Evolutionary conservation across 2,888 invertebrate species (phyloP).

Genomic region (Metallyticus violacea): DNA sequence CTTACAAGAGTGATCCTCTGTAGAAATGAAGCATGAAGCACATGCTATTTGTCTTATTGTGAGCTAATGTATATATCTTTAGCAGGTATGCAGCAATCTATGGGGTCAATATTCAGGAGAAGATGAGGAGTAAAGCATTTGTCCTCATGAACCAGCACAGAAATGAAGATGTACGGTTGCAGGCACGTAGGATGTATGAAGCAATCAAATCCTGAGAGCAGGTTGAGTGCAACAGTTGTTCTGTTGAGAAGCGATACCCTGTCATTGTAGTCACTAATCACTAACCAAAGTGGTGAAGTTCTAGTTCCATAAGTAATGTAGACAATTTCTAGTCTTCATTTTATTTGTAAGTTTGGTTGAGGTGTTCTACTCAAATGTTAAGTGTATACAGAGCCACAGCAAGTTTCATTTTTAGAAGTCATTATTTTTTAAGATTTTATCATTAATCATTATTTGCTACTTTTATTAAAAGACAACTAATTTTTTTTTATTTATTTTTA

Average conservation of each 20-base stretch:
- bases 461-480: background rate
- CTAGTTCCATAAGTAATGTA: background rate
- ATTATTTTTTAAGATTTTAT: background rate
- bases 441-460: background rate
- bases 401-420: background rate
- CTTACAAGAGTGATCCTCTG: no score
- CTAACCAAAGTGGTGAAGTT: conserved; percentile 7
- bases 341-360: background rate
- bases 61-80: conserved; percentile 26
- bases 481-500: background rate
- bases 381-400: background rate
- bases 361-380: conserved; percentile 4
- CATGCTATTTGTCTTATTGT: background rate
- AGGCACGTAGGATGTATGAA: conserved; percentile 43
- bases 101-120: conserved; percentile 45
- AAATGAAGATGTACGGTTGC: conserved; percentile 44
- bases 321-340: background rate
- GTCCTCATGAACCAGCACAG: conserved; percentile 44
- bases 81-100: conserved; percentile 48
- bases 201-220: conserved; percentile 39
- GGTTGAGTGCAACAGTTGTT: conserved; percentile 13
- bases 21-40: background rate
- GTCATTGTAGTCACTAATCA: conserved; percentile 33
- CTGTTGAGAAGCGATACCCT: conserved; percentile 25
- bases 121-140: conserved; percentile 43